These are phyloP conservation scores for Amphimedon queenslandica DNA, from an alignment of 37 sponge, comb jelly and placozoan genomes.

Conservation along the genomic window DNA sequence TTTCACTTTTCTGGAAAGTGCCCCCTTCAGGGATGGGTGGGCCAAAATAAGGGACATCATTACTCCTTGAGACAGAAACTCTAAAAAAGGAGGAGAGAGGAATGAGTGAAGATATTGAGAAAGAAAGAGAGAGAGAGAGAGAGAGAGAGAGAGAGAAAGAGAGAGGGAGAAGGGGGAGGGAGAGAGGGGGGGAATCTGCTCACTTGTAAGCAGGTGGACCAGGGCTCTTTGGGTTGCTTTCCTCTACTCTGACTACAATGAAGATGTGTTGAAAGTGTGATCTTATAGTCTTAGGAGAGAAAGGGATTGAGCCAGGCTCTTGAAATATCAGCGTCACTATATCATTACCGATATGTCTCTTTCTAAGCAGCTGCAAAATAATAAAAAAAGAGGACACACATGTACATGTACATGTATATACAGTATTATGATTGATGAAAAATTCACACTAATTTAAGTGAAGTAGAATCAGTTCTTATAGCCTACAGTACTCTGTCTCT, in stretches of 20 bases:
- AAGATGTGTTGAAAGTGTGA: constrained; percentile 98
- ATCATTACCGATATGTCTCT: constrained; percentile 98
- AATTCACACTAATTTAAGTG: neutral
- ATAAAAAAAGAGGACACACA: neutral
- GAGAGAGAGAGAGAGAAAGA: too few species aligned
- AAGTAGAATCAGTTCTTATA: neutral
- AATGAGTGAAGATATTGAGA: neutral
- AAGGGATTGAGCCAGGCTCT: constrained; percentile 80
- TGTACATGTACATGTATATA: constrained; percentile 12
- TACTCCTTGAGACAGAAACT: constrained; percentile 77
- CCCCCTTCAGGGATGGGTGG: constrained; percentile 74
- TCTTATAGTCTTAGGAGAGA: constrained; percentile 77
- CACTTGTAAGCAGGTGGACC: neutral
- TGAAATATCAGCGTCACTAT: constrained; percentile 97
- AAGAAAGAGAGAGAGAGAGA: neutral
- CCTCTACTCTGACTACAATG: constrained; percentile 75
- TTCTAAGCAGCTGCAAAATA: constrained; percentile 69
- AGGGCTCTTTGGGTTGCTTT: constrained; percentile 42
- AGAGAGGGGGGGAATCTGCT: too few species aligned
- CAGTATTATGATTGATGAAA: neutral
- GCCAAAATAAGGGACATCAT: constrained; percentile 88
- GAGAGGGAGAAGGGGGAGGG: too few species aligned
- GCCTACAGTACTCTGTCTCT: neutral
- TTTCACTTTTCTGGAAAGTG: constrained; percentile 72
- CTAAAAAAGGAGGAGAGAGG: constrained; percentile 21